A percentile compares a stretch with the other conserved stretches of the same genome.
Evolutionary conservation across 2,888 invertebrate species (phyloP).

Genomic region (Thalpophila matura): DNA sequence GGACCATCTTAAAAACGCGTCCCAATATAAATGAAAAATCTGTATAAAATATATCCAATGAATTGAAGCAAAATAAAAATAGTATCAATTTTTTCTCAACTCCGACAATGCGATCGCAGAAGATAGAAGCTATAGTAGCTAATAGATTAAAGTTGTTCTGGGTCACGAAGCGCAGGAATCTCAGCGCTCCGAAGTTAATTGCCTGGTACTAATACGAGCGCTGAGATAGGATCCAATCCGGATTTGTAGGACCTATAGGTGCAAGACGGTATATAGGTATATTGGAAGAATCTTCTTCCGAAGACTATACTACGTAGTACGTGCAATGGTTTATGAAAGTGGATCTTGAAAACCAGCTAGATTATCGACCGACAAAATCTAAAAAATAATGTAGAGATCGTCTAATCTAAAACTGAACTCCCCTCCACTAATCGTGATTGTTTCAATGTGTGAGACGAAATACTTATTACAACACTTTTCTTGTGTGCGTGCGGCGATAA

Average conservation of each 20-base stretch:
- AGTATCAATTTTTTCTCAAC: slow-evolving; percentile 9
- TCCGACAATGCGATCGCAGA: slow-evolving; percentile 4
- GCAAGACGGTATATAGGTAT: neutral
- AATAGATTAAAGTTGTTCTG: slow-evolving; percentile 41
- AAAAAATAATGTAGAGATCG: no score
- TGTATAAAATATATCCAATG: neutral
- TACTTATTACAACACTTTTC: no score
- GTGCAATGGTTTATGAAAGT: no score
- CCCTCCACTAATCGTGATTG: no score
- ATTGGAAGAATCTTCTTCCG: neutral
- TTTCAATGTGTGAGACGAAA: no score
- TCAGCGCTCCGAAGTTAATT: slow-evolving; percentile 35
- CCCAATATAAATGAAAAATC: no score
- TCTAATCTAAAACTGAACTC: no score
- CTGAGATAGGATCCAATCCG: neutral
- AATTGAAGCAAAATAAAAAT: neutral
- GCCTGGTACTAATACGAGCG: slow-evolving; percentile 33
- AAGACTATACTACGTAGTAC: no score
- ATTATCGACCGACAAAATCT: no score
- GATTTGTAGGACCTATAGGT: slow-evolving; percentile 9
- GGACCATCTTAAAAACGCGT: no score
- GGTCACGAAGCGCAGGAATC: slow-evolving; percentile 26
- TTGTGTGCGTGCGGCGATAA: no score
- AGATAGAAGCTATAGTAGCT: slow-evolving; percentile 15
- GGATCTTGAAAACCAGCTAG: no score